Evolutionary conservation across 2,113 vertebrate genomes (phyloP), one percentile per base, ranked within the genome.

Genomic region (Saimiri boliviensis): DNA sequence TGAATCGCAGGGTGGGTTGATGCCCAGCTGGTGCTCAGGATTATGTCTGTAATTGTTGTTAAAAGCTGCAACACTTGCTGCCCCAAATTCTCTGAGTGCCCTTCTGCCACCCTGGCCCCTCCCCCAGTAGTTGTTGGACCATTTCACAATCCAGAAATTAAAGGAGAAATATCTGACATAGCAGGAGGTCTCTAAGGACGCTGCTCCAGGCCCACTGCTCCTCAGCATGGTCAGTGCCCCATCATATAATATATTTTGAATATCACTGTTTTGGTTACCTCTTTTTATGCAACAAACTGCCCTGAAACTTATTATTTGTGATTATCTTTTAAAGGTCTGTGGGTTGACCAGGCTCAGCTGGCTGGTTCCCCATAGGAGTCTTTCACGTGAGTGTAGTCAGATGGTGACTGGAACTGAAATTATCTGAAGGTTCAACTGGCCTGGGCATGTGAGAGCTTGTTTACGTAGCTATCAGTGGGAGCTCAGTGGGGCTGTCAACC

Each of bases 301-400:
- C n/a, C 20, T 60, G 42, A 88, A 60, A 66, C 21, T 47, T 27
- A 58, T 17, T 40, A 56, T 52, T 74, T 93, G 54, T 89, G 42
- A 77, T 66, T 56, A 1, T 87, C 27, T 93, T 20, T 80, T 58
- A 6, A 45, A 76, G 30, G 86, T 87, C 81, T 47, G 19, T 77
- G 63, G 9, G 25, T 37, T 91, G 74, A 40, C 54, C 17, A 60
- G 63, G 47, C 14, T 92, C 66, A 70, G 35, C 30, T 21, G 47
- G 6, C 23, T 89, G 40, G 6, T 17, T 60, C 13, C 12, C 6
- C 0, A 0, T 56, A 25, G 23, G 63, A 23, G 4, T 60, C 19
- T 83, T 25, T 16, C n/a, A 60, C 14, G 10, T 37, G 74, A 79
- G 0, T 70, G 16, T 1, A 37, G 49, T 95, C 60, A 74, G 23